phyloP scores from a whole-genome alignment of 1,140 invertebrate genomes.

The Cydia amplana region DNA sequence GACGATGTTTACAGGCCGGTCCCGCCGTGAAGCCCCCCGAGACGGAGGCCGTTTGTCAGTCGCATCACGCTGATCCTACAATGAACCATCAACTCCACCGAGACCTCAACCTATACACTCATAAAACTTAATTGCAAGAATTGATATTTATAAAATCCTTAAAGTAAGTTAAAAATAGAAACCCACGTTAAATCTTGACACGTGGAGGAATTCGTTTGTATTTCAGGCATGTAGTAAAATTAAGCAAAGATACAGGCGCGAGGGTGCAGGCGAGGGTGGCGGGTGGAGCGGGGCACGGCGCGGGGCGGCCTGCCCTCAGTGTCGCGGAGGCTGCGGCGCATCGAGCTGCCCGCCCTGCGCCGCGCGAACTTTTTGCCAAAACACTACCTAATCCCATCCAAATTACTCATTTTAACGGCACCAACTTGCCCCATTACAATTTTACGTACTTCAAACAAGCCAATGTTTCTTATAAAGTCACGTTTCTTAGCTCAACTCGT shows the following conservation, averaged over 20 bases:
- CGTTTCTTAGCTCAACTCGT: neutral
- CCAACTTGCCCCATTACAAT: neutral
- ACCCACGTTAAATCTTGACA: conserved; percentile 34
- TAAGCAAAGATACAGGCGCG: conserved; percentile 66
- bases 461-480: neutral
- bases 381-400: conserved; percentile 44
- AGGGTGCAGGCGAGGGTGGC: conserved; percentile 48
- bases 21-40: conserved; percentile 16
- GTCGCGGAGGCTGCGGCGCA: conserved; percentile 70
- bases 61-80: neutral
- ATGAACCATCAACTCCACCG: neutral
- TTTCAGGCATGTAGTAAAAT: conserved; percentile 64
- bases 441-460: neutral
- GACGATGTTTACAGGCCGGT: conserved; percentile 39
- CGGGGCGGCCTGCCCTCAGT: conserved; percentile 57
- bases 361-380: conserved; percentile 46
- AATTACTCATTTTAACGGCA: conserved; percentile 35
- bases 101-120: neutral
- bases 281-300: conserved; percentile 44
- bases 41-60: conserved; percentile 20
- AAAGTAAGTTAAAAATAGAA: neutral
- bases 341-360: conserved; percentile 56
- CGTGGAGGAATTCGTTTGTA: conserved; percentile 52
- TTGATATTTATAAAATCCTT: neutral
- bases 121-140: neutral